phyloP scores from a whole-genome alignment of 2,888 invertebrate species.

The Caenorhabditis sp. region DNA sequence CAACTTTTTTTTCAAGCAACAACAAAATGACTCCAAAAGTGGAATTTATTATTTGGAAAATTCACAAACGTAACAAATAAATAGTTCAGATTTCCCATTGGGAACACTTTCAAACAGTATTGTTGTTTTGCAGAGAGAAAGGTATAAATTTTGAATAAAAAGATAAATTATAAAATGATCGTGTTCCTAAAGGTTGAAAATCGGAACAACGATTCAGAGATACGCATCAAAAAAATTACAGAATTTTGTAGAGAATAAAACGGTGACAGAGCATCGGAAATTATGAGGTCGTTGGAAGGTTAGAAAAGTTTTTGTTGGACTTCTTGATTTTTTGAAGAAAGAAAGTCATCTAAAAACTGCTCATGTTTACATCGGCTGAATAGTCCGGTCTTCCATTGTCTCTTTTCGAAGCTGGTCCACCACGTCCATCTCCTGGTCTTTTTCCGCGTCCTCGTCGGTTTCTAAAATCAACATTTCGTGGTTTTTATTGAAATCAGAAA shows the following conservation, averaged over 20 bases:
- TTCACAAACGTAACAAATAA: neutral
- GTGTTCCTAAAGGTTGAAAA: neutral
- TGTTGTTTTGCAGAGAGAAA: neutral
- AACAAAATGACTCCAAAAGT: neutral
- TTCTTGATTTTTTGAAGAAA: neutral
- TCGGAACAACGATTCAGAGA: constrained; percentile 9
- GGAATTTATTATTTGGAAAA: neutral
- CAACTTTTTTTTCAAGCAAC: neutral
- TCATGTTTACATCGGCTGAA: constrained; percentile 61
- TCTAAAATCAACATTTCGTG: neutral
- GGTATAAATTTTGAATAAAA: neutral
- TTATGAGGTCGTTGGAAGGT: constrained; percentile 34
- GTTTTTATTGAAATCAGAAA: constrained; percentile 3
- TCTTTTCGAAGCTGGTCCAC: constrained; percentile 66
- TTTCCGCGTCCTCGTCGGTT: constrained; percentile 57
- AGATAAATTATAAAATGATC: neutral
- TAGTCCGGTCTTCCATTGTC: constrained; percentile 62
- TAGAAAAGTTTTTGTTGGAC: neutral
- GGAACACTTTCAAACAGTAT: neutral
- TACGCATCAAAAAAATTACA: constrained; percentile 23
- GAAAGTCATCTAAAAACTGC: constrained; percentile 6
- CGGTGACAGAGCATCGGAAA: constrained; percentile 15
- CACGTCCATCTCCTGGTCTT: constrained; percentile 60
- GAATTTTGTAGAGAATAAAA: constrained; percentile 3
- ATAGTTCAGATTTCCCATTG: neutral